These are phyloP conservation scores for Saturnia japonica DNA, from an alignment of 2,888 invertebrate genomes.

Conservation along the genomic window DNA sequence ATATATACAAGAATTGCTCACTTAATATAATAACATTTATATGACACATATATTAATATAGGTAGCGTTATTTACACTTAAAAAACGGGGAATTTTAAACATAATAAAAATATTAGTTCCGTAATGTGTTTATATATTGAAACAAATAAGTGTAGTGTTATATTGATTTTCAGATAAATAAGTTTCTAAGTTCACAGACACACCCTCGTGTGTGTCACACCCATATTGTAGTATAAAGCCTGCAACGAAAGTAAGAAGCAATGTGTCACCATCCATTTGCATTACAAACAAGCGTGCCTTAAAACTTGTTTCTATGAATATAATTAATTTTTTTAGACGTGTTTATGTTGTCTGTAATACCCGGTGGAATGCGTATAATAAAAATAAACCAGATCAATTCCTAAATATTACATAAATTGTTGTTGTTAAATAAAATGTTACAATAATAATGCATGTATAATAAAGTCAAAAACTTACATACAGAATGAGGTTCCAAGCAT, in stretches of 20 bases:
- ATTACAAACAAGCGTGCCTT: constrained; percentile 40
- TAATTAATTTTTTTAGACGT: constrained; percentile 25
- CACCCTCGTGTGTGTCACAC: constrained; percentile 20
- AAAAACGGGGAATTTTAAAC: too few species aligned
- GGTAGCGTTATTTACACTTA: too few species aligned
- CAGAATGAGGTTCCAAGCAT: neutral
- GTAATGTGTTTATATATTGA: neutral
- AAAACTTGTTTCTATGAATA: constrained; percentile 33
- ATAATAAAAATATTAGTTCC: neutral
- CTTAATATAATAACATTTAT: too few species aligned
- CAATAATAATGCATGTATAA: neutral
- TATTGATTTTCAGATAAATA: neutral
- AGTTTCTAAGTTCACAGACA: constrained; percentile 11
- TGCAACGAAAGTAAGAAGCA: constrained; percentile 53
- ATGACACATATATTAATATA: too few species aligned
- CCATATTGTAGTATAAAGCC: constrained; percentile 31
- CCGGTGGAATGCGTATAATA: neutral
- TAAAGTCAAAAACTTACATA: constrained; percentile 1
- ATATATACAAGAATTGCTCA: too few species aligned
- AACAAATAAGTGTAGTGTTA: neutral
- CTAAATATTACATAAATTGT: too few species aligned
- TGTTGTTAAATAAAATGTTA: neutral
- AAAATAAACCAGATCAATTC: too few species aligned
- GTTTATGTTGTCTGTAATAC: neutral
- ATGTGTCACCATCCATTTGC: constrained; percentile 50